Base-by-base conservation (phyloP, 2,888 invertebrate species). In the Trilocha varians region DNA sequence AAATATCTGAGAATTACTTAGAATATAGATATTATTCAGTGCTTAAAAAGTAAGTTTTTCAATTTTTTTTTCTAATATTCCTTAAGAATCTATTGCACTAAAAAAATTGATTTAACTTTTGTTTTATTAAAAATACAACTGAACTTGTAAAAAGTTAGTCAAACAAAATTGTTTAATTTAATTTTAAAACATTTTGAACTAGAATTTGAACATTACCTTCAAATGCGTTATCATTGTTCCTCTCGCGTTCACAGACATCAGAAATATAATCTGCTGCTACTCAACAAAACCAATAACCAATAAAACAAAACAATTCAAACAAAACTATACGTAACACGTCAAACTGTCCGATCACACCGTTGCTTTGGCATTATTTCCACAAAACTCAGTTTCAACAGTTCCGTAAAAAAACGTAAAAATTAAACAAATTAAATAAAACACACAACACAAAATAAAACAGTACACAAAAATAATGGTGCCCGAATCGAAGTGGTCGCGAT, bases 171-270 rank as follows among this genome's bases (percentile, higher is more conserved):
- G n/a, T n/a, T n/a, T n/a, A n/a, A n/a, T n/a, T n/a, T n/a, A n/a
- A n/a, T 38, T 40, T 38, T 8, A 8, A 32, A 32, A 32, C 6
- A 8, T 8, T 32, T 8, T 8, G 32, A 32, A 32, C 32, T 32
- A 46, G 46, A 47, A 47, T 42, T 25, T 25, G 44, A 36, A 43
- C 50, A 49, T 66, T 76, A 85, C 85, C 85, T 84, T 80, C 65
- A 70, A 57, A 49, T 72, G 72, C 69, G 70, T 75, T 84, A 76
- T 58, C 84, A 84, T 85, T 68, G 80, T 84, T 83, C 73, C 78
- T 79, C 66, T 73, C 68, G 72, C 68, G 62, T 61, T 68, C 58
- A 46, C 63, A 71, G 74, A 77, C 83, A 84, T 83, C 73, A 72
- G 79, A 71, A 70, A 65, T n/a, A 63, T 71, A 70, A 49, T 44